Evolutionary conservation across 2,888 invertebrate genomes (phyloP).

Genomic region (Ophion obscuratus): DNA sequence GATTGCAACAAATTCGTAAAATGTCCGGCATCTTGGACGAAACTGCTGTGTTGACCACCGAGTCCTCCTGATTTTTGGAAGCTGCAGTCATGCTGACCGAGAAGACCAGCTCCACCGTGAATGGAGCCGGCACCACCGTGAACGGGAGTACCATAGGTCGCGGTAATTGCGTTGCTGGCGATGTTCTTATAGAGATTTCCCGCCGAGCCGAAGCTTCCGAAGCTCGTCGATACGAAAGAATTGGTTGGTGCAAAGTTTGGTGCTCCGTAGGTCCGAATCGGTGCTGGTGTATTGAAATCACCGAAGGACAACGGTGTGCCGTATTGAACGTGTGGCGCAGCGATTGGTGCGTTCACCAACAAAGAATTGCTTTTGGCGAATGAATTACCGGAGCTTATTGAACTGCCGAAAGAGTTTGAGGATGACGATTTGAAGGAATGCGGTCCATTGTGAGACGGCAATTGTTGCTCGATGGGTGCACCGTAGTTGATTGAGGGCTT

Average conservation of each 20-base stretch:
- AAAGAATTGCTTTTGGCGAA: constrained; percentile 64
- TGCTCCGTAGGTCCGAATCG: constrained; percentile 81
- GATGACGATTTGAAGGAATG: constrained; percentile 74
- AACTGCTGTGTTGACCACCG: constrained; percentile 32
- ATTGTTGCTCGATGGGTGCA: constrained; percentile 75
- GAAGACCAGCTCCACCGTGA: constrained; percentile 45
- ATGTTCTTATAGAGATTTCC: constrained; percentile 78
- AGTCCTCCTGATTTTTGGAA: constrained; percentile 67
- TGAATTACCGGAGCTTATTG: constrained; percentile 62
- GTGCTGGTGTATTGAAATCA: constrained; percentile 81
- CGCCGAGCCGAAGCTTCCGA: constrained; percentile 68
- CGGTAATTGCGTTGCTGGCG: constrained; percentile 70
- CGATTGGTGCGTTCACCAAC: constrained; percentile 73
- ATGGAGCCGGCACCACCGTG: constrained; percentile 40
- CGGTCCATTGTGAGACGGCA: constrained; percentile 74
- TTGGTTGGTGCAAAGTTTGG: constrained; percentile 80
- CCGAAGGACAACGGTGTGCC: constrained; percentile 80
- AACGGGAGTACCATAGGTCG: constrained; percentile 77
- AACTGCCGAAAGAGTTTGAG: constrained; percentile 50
- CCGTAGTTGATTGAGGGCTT: constrained; percentile 77
- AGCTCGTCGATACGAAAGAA: constrained; percentile 74
- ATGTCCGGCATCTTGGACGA: constrained; percentile 31
- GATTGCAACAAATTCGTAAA: constrained; percentile 51
- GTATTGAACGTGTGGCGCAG: constrained; percentile 80
- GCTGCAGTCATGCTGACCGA: constrained; percentile 67